Conservation (phyloP, 1,140 invertebrate species). For the Oryctes rhinoceros region DNA sequence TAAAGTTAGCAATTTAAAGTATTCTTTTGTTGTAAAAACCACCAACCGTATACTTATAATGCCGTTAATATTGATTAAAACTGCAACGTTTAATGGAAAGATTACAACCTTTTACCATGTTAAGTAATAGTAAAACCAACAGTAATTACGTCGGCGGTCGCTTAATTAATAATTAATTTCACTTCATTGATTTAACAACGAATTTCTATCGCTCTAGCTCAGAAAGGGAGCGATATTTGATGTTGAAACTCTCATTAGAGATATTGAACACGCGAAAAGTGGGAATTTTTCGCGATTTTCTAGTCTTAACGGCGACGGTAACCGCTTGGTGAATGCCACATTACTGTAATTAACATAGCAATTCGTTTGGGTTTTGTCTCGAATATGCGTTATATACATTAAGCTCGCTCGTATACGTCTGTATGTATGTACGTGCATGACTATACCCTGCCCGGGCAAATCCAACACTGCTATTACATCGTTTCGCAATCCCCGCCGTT, state of each 20-base stretch:
- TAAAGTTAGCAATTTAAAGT: too few species aligned
- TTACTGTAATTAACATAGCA: background rate
- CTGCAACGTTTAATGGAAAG: background rate
- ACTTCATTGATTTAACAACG: slow-evolving; percentile 3
- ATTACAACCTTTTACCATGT: background rate
- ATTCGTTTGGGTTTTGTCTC: background rate
- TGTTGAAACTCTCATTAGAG: slow-evolving; percentile 2
- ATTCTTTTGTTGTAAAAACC: too few species aligned
- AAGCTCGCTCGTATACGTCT: background rate
- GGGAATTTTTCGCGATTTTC: background rate
- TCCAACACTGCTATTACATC: background rate
- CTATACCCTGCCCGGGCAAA: background rate
- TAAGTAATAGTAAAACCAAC: background rate
- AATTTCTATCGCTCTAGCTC: background rate
- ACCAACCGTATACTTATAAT: too few species aligned
- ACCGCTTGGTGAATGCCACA: background rate
- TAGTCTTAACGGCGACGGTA: background rate
- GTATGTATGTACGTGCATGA: background rate
- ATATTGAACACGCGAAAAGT: background rate
- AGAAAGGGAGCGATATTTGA: background rate
- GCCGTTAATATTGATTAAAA: background rate
- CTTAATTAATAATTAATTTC: background rate
- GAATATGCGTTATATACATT: background rate
- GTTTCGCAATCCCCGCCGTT: slow-evolving; percentile 4
- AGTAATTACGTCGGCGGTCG: background rate